phyloP scores from a whole-genome alignment of 2,113 vertebrate species.

The Psammodynastes pulverulentus region DNA sequence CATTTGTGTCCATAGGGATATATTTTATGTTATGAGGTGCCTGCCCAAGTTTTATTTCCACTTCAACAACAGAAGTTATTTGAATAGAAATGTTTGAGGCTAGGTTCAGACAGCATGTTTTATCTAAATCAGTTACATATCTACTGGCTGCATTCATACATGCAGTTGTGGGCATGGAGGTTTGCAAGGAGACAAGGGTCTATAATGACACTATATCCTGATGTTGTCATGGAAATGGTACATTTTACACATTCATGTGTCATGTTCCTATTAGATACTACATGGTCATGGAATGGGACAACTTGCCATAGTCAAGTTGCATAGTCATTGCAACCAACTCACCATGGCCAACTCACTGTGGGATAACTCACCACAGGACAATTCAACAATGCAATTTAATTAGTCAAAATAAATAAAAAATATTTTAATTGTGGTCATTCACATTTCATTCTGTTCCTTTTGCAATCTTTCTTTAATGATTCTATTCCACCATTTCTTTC shows the following conservation, averaged over 20 bases:
- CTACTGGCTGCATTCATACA: neutral
- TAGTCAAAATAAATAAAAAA: too few species aligned
- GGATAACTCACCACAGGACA: too few species aligned
- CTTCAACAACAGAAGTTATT: neutral
- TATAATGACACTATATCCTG: neutral
- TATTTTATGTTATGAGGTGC: neutral
- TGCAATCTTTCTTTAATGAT: too few species aligned
- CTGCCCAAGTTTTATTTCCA: neutral
- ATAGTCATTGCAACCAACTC: too few species aligned
- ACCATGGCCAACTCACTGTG: too few species aligned
- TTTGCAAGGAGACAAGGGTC: neutral
- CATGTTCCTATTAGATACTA: neutral
- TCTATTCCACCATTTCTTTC: too few species aligned
- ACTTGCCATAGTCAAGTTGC: too few species aligned
- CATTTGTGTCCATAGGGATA: neutral
- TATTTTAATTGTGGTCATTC: too few species aligned
- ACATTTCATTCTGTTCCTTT: too few species aligned
- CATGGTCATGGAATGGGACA: neutral
- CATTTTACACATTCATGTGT: neutral
- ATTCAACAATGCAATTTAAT: too few species aligned
- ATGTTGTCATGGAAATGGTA: neutral
- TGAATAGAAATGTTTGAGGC: neutral
- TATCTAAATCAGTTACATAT: neutral
- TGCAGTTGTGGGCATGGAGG: neutral
- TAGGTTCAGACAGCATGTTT: neutral